Percentiles rank a stretch among this genome's conserved stretches.
phyloP scores from a whole-genome alignment of 1,140 invertebrate species.

The Hypsibius dujardini region DNA sequence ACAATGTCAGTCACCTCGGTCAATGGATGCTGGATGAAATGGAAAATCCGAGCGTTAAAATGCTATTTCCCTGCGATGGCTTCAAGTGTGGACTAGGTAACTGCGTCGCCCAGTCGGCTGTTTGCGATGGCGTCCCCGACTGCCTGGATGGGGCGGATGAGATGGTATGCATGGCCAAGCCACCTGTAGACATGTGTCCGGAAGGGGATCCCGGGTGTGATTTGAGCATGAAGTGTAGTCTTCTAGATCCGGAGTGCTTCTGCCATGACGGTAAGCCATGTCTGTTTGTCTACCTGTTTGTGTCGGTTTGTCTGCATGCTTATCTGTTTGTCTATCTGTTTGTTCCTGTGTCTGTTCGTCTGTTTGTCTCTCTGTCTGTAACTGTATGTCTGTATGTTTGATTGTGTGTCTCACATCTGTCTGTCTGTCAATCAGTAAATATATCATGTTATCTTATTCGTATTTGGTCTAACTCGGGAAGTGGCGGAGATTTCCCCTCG shows the following conservation, averaged over 20 bases:
- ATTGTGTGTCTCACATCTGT: too few species aligned
- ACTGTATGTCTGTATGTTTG: too few species aligned
- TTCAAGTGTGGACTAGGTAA: constrained; percentile 43
- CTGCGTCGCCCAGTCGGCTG: constrained; percentile 72
- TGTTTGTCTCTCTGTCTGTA: too few species aligned
- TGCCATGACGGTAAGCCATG: not conserved
- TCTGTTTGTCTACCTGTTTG: too few species aligned
- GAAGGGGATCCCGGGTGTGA: constrained; percentile 15
- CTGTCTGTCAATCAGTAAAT: too few species aligned
- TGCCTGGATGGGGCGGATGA: constrained; percentile 35
- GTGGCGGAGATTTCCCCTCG: too few species aligned
- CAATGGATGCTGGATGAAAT: constrained; percentile 7
- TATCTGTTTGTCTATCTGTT: too few species aligned
- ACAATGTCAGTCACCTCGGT: constrained; percentile 14
- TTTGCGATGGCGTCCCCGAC: constrained; percentile 69
- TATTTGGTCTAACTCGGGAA: too few species aligned
- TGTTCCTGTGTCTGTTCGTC: too few species aligned
- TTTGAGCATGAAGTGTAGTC: constrained; percentile 11
- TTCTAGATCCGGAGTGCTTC: not conserved
- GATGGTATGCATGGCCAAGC: not conserved
- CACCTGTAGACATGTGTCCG: not conserved
- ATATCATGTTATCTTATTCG: too few species aligned
- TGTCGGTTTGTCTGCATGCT: too few species aligned
- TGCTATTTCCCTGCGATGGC: constrained; percentile 52
- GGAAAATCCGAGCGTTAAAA: not conserved